Base-by-base conservation (phyloP, 1,140 invertebrate genomes). In the Drosophila burlai region DNA sequence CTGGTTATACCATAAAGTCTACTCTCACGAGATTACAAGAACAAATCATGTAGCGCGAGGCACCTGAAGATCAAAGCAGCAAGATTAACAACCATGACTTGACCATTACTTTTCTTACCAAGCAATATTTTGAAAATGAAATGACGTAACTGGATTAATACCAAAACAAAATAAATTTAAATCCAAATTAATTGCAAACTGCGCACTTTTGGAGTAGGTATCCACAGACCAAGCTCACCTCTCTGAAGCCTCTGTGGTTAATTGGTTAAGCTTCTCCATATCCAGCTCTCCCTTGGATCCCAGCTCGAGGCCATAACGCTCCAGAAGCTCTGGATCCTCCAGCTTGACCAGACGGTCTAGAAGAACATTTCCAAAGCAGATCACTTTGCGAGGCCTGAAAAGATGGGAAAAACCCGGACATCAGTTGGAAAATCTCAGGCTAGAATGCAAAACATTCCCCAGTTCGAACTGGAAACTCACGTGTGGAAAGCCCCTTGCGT, bases 361-460 rank as follows among this genome's bases (percentile, higher is more conserved):
- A 42, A 93, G 43, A 29, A 92, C 91, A 54, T 93, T 93, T 34
- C 92, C 92, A 50, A 93, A 93, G 42, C 85, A 91, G 46, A 92
- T 84, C 6, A 92, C 74, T 65, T 92, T 92, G 11, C 89, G 89
- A 34, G 91, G 85, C 5, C 91, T 92, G 46, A 8, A 61, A 65
- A 34, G 3, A 9, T 0, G n/a, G 43, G 65, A 16, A 34, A 42
- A 62, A 15, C 8, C 34, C 38, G 13, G 31, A 47, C 62, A 42
- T 36, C 21, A 29, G 16, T 4, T 8, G 13, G 24, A 31, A 26
- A 74, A 55, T 49, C 47, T 50, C 36, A 34, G n/a, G 65, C 52
- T 38, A 31, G 11, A 18, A 13, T 31, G 16, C 8, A 34, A 15
- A 47, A n/a, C 64, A 52, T 61, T 52, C 36, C 36, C 50, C 29